Percentiles rank a stretch among this genome's conserved stretches.
Evolutionary conservation across 2,113 vertebrate genomes (phyloP).

Genomic region (Dipodomys ordii): DNA sequence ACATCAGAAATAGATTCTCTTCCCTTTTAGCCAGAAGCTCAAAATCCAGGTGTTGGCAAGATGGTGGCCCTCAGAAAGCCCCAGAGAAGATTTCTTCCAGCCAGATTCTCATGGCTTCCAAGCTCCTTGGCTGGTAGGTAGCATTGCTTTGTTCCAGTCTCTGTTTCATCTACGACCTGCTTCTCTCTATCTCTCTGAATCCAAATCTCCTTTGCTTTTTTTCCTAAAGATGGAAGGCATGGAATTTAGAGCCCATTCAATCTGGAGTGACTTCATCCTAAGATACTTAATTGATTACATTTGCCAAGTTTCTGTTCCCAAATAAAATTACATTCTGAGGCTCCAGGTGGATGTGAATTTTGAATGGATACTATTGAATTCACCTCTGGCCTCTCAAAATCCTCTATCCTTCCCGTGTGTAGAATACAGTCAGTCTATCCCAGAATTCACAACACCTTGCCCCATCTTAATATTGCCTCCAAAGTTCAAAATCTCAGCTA

Average conservation of each 20-base stretch:
- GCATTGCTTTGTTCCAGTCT: too few species aligned
- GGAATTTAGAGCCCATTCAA: neutral
- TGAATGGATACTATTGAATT: neutral
- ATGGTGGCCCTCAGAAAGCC: neutral
- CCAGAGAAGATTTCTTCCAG: neutral
- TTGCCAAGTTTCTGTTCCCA: slow-evolving; percentile 33
- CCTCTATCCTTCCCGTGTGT: too few species aligned
- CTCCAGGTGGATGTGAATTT: neutral
- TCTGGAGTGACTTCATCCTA: neutral
- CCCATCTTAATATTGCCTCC: neutral
- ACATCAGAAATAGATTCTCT: neutral
- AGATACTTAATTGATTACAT: neutral
- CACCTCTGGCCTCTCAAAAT: neutral
- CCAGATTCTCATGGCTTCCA: neutral
- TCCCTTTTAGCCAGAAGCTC: too few species aligned
- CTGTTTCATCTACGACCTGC: neutral
- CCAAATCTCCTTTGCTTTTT: neutral
- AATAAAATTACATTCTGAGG: neutral
- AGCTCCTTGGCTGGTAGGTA: neutral
- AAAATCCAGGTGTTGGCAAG: neutral
- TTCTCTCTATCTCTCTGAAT: neutral
- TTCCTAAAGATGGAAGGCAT: neutral
- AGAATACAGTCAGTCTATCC: neutral
- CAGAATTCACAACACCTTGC: neutral
- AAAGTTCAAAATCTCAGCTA: neutral